phyloP scores from a whole-genome alignment of 2,113 vertebrate genomes.

The Strix aluco region DNA sequence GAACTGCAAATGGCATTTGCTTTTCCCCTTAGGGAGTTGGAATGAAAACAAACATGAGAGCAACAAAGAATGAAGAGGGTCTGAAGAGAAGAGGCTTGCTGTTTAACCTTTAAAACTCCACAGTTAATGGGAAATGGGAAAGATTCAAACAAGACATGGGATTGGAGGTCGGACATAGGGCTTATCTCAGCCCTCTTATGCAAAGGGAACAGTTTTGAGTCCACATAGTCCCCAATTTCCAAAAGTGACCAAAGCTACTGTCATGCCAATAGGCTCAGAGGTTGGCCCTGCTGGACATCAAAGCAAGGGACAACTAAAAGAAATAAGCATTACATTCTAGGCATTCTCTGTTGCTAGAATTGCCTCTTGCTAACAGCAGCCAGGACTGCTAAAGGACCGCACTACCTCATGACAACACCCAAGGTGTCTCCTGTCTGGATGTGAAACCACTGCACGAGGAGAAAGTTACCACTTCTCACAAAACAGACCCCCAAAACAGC shows the following conservation, averaged over 20 bases:
- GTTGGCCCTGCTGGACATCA: neutral
- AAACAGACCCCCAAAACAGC: neutral
- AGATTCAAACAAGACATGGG: neutral
- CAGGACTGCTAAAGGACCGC: neutral
- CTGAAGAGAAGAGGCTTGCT: neutral
- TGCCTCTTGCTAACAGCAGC: neutral
- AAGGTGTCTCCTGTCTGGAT: neutral
- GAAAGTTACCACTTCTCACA: neutral
- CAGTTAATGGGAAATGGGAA: neutral
- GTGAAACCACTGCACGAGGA: neutral
- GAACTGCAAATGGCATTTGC: conserved; percentile 3
- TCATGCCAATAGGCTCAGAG: neutral
- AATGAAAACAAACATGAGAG: neutral
- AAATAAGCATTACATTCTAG: neutral
- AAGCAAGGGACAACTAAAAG: neutral
- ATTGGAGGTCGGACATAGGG: fast-evolving
- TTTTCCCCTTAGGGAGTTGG: neutral
- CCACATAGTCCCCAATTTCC: neutral
- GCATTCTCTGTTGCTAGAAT: neutral
- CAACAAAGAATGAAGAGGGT: neutral
- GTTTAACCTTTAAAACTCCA: neutral
- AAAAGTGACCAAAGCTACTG: neutral
- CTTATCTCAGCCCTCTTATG: neutral
- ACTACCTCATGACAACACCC: neutral
- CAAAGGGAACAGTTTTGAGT: neutral